Base-by-base conservation (phyloP, 2,113 vertebrate genomes). In the Bufo bufo region DNA sequence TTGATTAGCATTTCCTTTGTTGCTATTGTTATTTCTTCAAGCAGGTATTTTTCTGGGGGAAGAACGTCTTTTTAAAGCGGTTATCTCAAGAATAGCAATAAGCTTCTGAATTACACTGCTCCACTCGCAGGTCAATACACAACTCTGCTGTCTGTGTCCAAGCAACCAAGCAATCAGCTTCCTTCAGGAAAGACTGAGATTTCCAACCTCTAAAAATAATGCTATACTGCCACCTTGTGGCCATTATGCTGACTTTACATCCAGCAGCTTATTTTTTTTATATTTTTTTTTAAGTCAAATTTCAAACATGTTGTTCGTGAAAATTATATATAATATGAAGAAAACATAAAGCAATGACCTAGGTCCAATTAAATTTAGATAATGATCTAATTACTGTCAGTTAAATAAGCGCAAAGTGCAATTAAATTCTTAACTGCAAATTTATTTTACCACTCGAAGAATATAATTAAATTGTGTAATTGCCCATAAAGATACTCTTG, bases 391-490 rank as follows among this genome's bases (percentile, higher is more conserved):
- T 84, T 89, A 89, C 87, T 89, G 87, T 89, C 87, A 89, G 81
- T 84, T 84, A 84, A 84, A 84, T 78, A 84, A 69, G 72, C 17
- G 72, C 81, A 88, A 89, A 89, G 87, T 89, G 71, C 81, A 89
- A 89, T 89, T 89, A 89, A 84, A 89, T 89, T 89, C 82, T 84
- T 84, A 89, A 89, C 87, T 78, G 81, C 81, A 89, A 89, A 89
- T 89, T 89, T 89, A 84, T 89, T 89, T 89, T 89, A 65, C 59
- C 81, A 54, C 87, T 47, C 81, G 77, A 84, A 84, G 87, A 89
- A 89, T 89, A 89, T 89, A 89, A 89, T 89, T 89, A 89, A 89
- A 89, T 89, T 89, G 87, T 89, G 82, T 89, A 89, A 89, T 89
- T 89, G 79, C 80, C 87, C 87, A 89, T 89, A 89, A 89, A 89